Percentiles rank a stretch among this genome's conserved stretches.
Evolutionary conservation across 2,113 vertebrate genomes (phyloP).

Genomic region (human): GRCh38 chr4:162987501-162988000

Average conservation of each 20-base stretch:
- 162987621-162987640: neutral
- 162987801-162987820: neutral
- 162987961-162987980: neutral
- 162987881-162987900: neutral
- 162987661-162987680: neutral
- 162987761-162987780: neutral
- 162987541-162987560: neutral
- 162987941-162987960: neutral
- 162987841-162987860: neutral
- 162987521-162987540: neutral
- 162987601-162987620: neutral
- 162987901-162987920: slow-evolving; percentile 10
- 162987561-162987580: neutral
- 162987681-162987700: neutral
- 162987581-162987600: neutral
- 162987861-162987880: neutral
- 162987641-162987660: neutral
- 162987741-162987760: neutral
- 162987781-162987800: neutral
- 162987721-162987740: neutral
- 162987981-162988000: neutral
- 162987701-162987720: neutral
- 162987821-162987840: neutral
- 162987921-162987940: neutral
- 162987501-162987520: neutral